Evolutionary conservation across 2,797 vertebrate genomes (phyloP).

Genomic region (Cynodonichthys magdalenae): DNA sequence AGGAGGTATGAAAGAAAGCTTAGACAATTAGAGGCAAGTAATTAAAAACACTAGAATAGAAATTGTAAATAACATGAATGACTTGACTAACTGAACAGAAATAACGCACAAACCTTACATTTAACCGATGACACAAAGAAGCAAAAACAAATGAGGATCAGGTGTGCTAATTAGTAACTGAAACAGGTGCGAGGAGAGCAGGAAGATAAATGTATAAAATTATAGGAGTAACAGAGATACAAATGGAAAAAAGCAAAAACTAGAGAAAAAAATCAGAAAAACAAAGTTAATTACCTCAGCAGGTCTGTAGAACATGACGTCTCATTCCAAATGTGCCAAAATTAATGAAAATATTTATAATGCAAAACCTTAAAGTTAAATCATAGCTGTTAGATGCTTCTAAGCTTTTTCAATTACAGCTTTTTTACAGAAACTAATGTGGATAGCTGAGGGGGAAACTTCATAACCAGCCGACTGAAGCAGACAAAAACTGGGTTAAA

Average conservation of each 20-base stretch:
- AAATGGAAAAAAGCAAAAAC: too few relatives aligned
- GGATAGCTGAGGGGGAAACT: constrained; percentile 5
- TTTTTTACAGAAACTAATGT: background rate
- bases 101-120: background rate
- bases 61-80: background rate
- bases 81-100: background rate
- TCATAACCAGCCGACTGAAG: background rate
- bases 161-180: background rate
- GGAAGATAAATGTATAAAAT: too few relatives aligned
- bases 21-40: background rate
- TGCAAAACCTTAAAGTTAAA: too few relatives aligned
- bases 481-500: background rate
- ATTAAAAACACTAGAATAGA: background rate
- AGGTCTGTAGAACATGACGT: background rate
- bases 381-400: too few relatives aligned
- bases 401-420: background rate
- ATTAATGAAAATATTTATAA: background rate
- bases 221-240: too few relatives aligned
- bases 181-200: too few relatives aligned
- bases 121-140: background rate
- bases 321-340: background rate
- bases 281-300: background rate
- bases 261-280: too few relatives aligned
- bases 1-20: background rate
- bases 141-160: background rate